phyloP scores from a whole-genome alignment of 2,113 vertebrate species.

The Todiramphus chloris region DNA sequence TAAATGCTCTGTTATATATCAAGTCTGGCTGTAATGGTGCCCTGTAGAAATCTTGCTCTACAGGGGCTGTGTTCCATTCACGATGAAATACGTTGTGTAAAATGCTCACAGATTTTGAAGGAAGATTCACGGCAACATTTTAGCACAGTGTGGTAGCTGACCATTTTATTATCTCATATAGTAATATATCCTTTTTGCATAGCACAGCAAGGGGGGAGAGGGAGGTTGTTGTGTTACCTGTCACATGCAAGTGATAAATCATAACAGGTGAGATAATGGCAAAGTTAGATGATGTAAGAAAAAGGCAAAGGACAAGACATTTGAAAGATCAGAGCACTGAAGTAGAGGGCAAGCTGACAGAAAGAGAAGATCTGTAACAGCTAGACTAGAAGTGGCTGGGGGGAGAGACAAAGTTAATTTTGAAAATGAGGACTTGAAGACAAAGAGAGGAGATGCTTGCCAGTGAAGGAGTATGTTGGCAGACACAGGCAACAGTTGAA shows the following conservation, averaged over 20 bases:
- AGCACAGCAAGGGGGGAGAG: not conserved
- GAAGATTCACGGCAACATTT: not conserved
- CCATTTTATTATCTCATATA: not conserved
- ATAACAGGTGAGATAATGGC: not conserved
- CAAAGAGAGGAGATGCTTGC: not conserved
- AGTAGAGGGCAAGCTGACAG: not conserved
- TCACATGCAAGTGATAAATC: not conserved
- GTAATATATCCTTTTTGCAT: not conserved
- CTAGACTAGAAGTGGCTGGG: not conserved
- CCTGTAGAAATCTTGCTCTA: not conserved
- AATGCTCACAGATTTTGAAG: not conserved
- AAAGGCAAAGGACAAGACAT: not conserved
- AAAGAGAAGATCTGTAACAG: not conserved
- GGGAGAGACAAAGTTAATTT: not conserved
- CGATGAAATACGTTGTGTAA: not conserved
- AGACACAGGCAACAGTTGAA: not conserved
- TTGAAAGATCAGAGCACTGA: not conserved
- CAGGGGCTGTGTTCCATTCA: not conserved
- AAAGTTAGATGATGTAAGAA: not conserved
- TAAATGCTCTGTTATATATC: fast-evolving
- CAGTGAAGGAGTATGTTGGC: not conserved
- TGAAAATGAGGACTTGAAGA: not conserved
- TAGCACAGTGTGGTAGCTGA: not conserved
- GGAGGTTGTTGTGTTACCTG: not conserved
- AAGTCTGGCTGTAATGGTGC: not conserved